A percentile compares a stretch with the other conserved stretches of the same genome.
Conservation (phyloP, 2,113 vertebrate species). For the Hemibagrus wyckioides region DNA sequence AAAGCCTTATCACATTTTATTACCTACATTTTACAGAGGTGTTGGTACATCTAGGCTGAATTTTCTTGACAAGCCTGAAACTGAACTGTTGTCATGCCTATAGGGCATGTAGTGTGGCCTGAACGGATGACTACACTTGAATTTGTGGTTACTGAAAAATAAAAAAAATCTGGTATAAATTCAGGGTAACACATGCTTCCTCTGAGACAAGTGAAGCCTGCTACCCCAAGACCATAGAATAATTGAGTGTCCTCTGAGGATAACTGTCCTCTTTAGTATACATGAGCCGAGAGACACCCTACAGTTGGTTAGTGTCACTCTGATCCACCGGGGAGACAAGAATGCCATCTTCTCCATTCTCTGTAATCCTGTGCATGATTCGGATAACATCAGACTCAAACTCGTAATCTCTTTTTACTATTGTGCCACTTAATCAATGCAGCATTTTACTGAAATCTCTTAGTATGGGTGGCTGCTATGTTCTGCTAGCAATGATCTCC, state of each 20-base stretch:
- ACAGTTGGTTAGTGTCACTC: constrained; percentile 19
- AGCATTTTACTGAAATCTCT: neutral
- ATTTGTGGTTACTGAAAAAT: neutral
- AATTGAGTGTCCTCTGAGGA: neutral
- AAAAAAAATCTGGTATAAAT: neutral
- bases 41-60: neutral
- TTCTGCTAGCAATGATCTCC: neutral
- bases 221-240: constrained; percentile 3
- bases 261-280: constrained; percentile 5
- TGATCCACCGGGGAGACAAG: neutral
- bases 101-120: neutral
- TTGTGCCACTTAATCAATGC: neutral
- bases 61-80: neutral
- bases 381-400: neutral
- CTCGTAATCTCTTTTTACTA: neutral
- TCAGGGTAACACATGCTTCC: neutral
- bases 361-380: neutral
- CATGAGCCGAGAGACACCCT: neutral
- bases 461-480: neutral
- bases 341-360: neutral
- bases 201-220: neutral
- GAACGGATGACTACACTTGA: neutral
- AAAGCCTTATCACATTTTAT: too few species aligned
- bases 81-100: neutral
- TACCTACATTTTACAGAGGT: neutral